Evolutionary conservation across 1,140 invertebrate genomes (phyloP), one percentile per base, ranked within the genome.

Genomic region (Lordiphosa clarofinis): DNA sequence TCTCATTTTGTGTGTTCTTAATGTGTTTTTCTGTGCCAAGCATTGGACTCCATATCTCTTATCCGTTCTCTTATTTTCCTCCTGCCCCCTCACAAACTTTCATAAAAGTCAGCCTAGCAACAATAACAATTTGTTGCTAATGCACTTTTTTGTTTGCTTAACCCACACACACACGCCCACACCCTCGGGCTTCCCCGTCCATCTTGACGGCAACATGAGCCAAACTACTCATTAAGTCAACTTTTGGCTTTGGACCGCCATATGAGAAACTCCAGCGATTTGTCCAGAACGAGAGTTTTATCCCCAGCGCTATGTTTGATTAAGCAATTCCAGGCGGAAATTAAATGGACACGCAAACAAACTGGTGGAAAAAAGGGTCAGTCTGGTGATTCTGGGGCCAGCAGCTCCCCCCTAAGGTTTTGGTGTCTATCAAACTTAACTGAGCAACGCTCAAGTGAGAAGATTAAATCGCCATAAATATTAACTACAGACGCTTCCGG

Each of bases 381-480:
- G 54, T 35, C 2, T 8, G 10, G 21, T 31, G 63, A 39, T 43
- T 24, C 21, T 38, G 21, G 49, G 21, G 28, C 53, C 42, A 28
- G 35, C 11, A 28, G 24, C 28, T 42, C 56, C 46, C 13, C 60
- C 43, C 56, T 42, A 42, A 21, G 37, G 55, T 33, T 19, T 35
- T 44, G 36, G 68, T 55, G 78, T 82, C 68, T 73, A 84, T 82
- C 78, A 84, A 84, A 82, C 73, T 82, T 82, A 82, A 82, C 78
- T 78, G 78, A 78, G 69, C 73, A 69, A 73, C 78, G 73, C 58
- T 84, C 78, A 86, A 84, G 78, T 84, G 78, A 84, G 78, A 84
- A 84, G 78, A 84, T 84, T 84, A 84, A 84, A 84, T 84, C 78
- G 78, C 78, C 79, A 84, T 84, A 84, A 84, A 84, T 84, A 84